Conservation (phyloP, 2,797 vertebrate genomes). For the Tenualosa thibaudeaui region DNA sequence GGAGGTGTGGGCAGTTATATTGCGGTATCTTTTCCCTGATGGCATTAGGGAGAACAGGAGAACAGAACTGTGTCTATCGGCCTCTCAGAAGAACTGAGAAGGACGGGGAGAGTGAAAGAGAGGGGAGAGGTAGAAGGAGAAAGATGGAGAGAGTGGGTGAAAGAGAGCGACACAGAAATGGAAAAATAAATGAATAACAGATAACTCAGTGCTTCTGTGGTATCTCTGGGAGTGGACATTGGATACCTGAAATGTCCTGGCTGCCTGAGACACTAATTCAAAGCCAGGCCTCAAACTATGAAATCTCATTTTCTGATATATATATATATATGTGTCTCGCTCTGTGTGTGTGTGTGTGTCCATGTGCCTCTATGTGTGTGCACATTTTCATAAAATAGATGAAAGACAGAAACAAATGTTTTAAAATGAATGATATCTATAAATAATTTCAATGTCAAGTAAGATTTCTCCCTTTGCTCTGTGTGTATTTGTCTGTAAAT, state of each 20-base stretch:
- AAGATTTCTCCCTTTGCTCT: not conserved
- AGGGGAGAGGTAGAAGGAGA: no score
- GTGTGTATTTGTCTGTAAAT: not conserved
- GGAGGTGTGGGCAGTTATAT: no score
- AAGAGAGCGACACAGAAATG: not conserved
- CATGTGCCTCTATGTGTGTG: not conserved
- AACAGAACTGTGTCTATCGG: no score
- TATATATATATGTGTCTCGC: not conserved
- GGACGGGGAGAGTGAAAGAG: no score
- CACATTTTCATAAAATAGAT: not conserved
- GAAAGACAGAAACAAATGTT: not conserved
- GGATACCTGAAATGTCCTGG: not conserved
- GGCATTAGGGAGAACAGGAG: no score
- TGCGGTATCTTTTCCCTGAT: no score
- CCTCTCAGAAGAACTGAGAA: no score
- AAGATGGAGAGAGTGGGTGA: no score
- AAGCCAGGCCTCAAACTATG: not conserved
- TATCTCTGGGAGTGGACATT: not conserved
- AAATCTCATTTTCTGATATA: constrained; percentile 27
- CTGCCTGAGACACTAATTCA: not conserved
- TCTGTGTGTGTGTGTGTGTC: not conserved
- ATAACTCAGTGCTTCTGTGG: not conserved
- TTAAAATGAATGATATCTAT: not conserved
- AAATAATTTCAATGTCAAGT: not conserved
- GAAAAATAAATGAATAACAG: not conserved